Evolutionary conservation across 2,888 invertebrate genomes (phyloP).

Genomic region (Pocota personata): DNA sequence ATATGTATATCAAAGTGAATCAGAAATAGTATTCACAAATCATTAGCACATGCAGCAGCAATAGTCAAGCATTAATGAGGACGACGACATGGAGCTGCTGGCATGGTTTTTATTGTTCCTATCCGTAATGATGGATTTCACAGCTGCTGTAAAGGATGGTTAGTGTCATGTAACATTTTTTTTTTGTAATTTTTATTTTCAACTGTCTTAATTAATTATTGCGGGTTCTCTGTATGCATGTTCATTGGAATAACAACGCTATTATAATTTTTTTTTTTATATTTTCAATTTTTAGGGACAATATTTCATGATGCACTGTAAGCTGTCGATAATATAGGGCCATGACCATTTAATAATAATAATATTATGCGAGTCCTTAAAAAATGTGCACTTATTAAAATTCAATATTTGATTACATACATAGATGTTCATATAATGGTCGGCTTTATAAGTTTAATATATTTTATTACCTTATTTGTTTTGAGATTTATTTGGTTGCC

Average conservation of each 20-base stretch:
- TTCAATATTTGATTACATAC: too few relatives aligned
- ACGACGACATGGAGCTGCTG: conserved; percentile 76
- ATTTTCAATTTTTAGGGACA: background rate
- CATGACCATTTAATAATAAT: too few relatives aligned
- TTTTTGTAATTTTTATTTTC: background rate
- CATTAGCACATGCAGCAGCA: conserved; percentile 61
- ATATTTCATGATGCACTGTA: too few relatives aligned
- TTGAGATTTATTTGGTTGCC: too few relatives aligned
- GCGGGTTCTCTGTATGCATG: background rate
- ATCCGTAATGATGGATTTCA: conserved; percentile 75
- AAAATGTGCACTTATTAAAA: too few relatives aligned
- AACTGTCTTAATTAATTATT: background rate
- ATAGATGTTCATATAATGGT: too few relatives aligned
- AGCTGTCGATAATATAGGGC: too few relatives aligned
- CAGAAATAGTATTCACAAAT: conserved; percentile 11
- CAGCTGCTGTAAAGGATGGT: conserved; percentile 77
- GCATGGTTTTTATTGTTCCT: conserved; percentile 76
- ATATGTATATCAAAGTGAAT: background rate
- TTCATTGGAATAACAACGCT: background rate
- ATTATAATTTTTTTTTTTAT: background rate
- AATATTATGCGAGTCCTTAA: too few relatives aligned
- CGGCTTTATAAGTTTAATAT: too few relatives aligned
- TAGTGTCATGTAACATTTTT: conserved; percentile 54
- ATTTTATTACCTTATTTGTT: too few relatives aligned
- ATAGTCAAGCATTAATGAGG: conserved; percentile 66